These are phyloP conservation scores for Corvus moneduloides DNA, from an alignment of 2,113 vertebrate genomes.

Conservation along the genomic window DNA sequence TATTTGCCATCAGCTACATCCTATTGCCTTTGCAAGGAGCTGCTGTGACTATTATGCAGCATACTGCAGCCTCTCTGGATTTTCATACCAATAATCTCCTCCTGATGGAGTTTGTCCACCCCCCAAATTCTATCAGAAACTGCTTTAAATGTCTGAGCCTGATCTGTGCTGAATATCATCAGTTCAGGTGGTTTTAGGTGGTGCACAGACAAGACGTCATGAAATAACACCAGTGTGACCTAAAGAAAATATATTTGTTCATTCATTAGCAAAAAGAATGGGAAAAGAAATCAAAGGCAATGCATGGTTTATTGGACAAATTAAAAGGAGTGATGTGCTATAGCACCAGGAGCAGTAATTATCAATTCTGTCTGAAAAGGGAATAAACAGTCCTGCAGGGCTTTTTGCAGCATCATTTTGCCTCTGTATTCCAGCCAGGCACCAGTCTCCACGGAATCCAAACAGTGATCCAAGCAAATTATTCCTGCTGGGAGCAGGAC, in stretches of 20 bases:
- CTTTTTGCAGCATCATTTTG: constrained; percentile 8
- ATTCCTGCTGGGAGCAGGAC: not conserved
- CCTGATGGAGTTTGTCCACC: not conserved
- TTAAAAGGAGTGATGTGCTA: not conserved
- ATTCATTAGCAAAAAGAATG: not conserved
- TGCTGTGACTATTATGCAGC: not conserved
- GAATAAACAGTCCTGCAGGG: constrained; percentile 16
- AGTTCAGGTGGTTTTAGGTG: not conserved
- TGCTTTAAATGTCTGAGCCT: not conserved
- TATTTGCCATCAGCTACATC: constrained; percentile 11
- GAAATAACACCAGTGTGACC: not conserved
- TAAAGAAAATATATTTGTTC: not conserved
- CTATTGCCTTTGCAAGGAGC: constrained; percentile 11
- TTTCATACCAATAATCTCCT: constrained; percentile 20
- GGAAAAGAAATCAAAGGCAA: not conserved
- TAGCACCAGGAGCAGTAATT: constrained; percentile 5
- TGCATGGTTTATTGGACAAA: not conserved
- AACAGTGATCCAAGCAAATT: not conserved
- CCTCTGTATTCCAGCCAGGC: not conserved
- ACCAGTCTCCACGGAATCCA: not conserved
- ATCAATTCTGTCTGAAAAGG: constrained; percentile 26
- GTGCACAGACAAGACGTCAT: not conserved
- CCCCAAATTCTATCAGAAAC: not conserved
- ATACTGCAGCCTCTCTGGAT: not conserved
- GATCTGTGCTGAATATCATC: not conserved